A percentile compares a stretch with the other conserved stretches of the same genome.
These are phyloP conservation scores for Catagonus wagneri DNA, from an alignment of 2,113 vertebrate genomes.

Conservation along the genomic window DNA sequence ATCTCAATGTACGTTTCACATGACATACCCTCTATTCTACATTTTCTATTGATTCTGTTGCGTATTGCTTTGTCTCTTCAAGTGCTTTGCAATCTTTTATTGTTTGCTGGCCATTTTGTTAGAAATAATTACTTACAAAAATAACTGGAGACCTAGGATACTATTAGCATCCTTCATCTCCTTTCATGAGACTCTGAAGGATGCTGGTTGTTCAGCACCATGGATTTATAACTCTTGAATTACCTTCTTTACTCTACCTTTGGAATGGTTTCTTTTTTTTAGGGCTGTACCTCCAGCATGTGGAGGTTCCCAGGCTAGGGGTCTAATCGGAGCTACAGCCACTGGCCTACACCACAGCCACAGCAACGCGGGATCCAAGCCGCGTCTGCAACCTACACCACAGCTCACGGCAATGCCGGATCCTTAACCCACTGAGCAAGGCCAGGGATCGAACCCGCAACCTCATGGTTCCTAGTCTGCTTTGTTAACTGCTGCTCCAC, in stretches of 20 bases:
- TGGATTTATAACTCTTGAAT: neutral
- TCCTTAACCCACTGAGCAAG: no score
- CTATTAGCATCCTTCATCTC: neutral
- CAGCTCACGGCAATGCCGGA: no score
- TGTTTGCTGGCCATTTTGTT: neutral
- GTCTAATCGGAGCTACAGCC: no score
- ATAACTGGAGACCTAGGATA: neutral
- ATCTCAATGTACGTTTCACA: neutral
- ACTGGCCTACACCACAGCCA: no score
- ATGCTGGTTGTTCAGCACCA: neutral
- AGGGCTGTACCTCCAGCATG: no score
- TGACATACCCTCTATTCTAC: neutral
- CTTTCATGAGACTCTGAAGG: neutral
- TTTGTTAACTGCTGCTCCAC: no score
- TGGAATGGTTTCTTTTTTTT: neutral
- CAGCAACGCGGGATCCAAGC: no score
- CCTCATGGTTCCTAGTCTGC: no score
- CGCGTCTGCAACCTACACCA: no score
- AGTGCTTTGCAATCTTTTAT: neutral
- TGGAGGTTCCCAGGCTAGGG: no score
- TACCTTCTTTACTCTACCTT: neutral
- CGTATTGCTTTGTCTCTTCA: neutral
- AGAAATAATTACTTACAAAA: neutral
- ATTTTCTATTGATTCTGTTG: neutral
- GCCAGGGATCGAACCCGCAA: no score